phyloP scores from a whole-genome alignment of 2,888 invertebrate species.

The Shargacucullia verbasci region DNA sequence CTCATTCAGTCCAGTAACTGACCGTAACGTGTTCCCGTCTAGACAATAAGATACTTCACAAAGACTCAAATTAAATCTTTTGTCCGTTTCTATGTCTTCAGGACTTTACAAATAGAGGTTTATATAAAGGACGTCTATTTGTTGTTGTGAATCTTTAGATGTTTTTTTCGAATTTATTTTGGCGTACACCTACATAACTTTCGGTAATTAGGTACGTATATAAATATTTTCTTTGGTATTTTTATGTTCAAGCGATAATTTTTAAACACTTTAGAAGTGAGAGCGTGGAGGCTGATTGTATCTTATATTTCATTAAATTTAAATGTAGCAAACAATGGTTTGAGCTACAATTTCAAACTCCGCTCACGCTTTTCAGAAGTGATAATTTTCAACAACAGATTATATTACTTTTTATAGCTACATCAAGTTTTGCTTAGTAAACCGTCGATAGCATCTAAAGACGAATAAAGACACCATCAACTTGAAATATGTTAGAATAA shows the following conservation, averaged over 20 bases:
- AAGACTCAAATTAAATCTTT: conserved; percentile 57
- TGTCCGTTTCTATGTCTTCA: conserved; percentile 50
- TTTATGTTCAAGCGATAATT: no score
- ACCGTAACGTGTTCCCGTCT: conserved; percentile 54
- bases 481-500: conserved; percentile 38
- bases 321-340: no score
- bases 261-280: no score
- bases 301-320: no score
- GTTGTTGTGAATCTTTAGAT: conserved; percentile 19
- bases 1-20: conserved; percentile 53
- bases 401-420: no score
- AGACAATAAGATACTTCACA: conserved; percentile 56
- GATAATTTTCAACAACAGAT: no score
- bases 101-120: conserved; percentile 41
- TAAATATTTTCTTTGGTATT: no score
- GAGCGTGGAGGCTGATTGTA: no score
- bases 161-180: conserved; percentile 12
- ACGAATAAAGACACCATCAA: conserved; percentile 26
- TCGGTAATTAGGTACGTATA: no score
- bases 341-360: no score
- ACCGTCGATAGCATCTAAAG: conserved; percentile 17
- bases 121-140: conserved; percentile 31
- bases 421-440: neutral
- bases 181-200: neutral
- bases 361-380: no score